Conservation (phyloP, 1,140 invertebrate genomes). For the Homalodisca vitripennis region DNA sequence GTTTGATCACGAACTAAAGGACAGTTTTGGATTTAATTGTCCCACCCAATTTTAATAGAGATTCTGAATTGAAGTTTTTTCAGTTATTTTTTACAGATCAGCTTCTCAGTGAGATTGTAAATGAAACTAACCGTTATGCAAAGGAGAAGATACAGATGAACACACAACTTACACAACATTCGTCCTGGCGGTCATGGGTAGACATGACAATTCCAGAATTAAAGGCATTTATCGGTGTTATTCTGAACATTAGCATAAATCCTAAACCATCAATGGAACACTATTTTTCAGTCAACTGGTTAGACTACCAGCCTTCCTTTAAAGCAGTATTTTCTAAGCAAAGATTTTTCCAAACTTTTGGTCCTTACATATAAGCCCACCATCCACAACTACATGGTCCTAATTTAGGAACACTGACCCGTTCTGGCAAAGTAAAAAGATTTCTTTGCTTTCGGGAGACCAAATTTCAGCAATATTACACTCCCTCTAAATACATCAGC, state of each 20-base stretch:
- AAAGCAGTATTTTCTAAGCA: conserved; percentile 22
- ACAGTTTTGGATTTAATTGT: conserved; percentile 16
- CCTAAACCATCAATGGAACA: conserved; percentile 25
- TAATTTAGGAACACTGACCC: no score
- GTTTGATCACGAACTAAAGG: background rate
- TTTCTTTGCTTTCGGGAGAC: conserved; percentile 7
- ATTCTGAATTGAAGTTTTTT: conserved; percentile 1
- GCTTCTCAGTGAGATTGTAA: conserved; percentile 13
- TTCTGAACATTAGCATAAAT: conserved; percentile 25
- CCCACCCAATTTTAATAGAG: conserved; percentile 7
- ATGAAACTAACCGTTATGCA: conserved; percentile 23
- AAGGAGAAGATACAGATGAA: conserved; percentile 12
- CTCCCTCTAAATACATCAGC: conserved; percentile 12
- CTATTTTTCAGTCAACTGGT: conserved; percentile 20
- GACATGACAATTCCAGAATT: conserved; percentile 20
- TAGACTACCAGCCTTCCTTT: conserved; percentile 25
- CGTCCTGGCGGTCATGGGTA: conserved; percentile 3
- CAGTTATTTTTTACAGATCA: conserved; percentile 29
- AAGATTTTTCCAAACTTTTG: conserved; percentile 28
- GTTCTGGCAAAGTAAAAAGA: conserved; percentile 29
- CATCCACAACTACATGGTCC: conserved; percentile 2
- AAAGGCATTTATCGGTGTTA: conserved; percentile 27
- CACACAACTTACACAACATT: conserved; percentile 1
- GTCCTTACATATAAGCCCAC: conserved; percentile 14
- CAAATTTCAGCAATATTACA: conserved; percentile 19